A percentile compares a stretch with the other conserved stretches of the same genome.
phyloP scores from a whole-genome alignment of 1,140 invertebrate genomes.

The Polypedilum pembai region DNA sequence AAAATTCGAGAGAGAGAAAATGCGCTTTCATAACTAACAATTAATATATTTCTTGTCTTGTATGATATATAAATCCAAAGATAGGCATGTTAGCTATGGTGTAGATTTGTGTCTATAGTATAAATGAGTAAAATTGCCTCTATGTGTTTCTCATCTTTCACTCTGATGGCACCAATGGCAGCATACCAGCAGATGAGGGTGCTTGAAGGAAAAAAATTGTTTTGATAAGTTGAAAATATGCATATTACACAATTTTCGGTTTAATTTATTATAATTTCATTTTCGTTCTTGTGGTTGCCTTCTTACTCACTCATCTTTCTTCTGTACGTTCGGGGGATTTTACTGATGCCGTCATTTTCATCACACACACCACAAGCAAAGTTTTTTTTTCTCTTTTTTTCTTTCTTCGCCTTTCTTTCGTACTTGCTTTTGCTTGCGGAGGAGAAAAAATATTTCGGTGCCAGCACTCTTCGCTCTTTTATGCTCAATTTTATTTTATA shows the following conservation, averaged over 20 bases:
- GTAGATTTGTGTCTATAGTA: too few relatives aligned
- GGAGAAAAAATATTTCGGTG: background rate
- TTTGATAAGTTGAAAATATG: slow-evolving; percentile 26
- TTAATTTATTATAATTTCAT: slow-evolving; percentile 28
- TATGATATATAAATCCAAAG: too few relatives aligned
- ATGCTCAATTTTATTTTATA: slow-evolving; percentile 26
- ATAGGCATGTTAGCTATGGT: too few relatives aligned
- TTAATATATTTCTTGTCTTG: too few relatives aligned
- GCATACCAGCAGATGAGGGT: background rate
- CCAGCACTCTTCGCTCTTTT: background rate
- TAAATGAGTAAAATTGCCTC: too few relatives aligned
- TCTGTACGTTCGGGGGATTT: background rate
- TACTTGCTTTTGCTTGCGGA: background rate
- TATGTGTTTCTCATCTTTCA: background rate
- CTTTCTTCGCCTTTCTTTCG: background rate
- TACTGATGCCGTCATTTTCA: background rate
- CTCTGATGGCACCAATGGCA: background rate
- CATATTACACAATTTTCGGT: slow-evolving; percentile 25
- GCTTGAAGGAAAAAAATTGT: background rate
- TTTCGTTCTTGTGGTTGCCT: background rate
- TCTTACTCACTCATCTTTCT: background rate
- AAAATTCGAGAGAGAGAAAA: too few relatives aligned
- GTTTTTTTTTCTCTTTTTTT: background rate
- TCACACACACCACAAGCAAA: background rate
- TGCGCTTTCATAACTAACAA: too few relatives aligned